These are phyloP conservation scores for Tenebrio molitor DNA, from an alignment of 1,140 invertebrate species.

Conservation along the genomic window DNA sequence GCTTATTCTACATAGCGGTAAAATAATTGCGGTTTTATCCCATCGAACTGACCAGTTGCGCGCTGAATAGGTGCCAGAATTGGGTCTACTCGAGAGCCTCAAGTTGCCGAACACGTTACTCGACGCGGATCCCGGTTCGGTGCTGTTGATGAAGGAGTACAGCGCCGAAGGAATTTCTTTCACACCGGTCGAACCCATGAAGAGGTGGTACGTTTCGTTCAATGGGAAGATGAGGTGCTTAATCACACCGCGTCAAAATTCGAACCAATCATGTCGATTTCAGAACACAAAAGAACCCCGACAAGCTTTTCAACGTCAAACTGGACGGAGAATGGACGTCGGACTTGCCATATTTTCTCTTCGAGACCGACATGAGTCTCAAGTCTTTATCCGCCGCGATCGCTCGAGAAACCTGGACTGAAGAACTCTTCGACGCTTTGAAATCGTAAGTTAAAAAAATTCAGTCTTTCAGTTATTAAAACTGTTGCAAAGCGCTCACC, in stretches of 20 bases:
- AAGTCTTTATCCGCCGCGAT: constrained; percentile 74
- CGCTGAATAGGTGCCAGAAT: constrained; percentile 70
- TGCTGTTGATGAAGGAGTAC: constrained; percentile 68
- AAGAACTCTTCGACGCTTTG: constrained; percentile 74
- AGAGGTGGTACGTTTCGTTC: constrained; percentile 75
- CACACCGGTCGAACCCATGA: constrained; percentile 75
- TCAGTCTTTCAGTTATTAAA: constrained; percentile 23
- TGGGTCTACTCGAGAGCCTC: constrained; percentile 75
- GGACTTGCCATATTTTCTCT: constrained; percentile 73
- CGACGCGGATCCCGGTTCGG: constrained; percentile 66
- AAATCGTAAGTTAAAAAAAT: constrained; percentile 68
- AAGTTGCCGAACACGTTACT: constrained; percentile 77
- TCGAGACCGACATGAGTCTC: constrained; percentile 75
- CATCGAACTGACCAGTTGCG: constrained; percentile 54
- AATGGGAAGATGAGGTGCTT: constrained; percentile 75
- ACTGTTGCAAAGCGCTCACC: constrained; percentile 72
- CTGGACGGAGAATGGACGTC: constrained; percentile 71
- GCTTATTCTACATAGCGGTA: constrained; percentile 71
- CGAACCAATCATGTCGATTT: no score
- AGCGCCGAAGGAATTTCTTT: constrained; percentile 76
- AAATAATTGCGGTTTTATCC: constrained; percentile 55
- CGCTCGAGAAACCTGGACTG: constrained; percentile 76
- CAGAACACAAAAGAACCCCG: constrained; percentile 67
- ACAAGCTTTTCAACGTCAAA: constrained; percentile 67
- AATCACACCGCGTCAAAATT: background rate